Conservation (phyloP, 92 coral and sea anemone species). For the Micromussa lordhowensis region DNA sequence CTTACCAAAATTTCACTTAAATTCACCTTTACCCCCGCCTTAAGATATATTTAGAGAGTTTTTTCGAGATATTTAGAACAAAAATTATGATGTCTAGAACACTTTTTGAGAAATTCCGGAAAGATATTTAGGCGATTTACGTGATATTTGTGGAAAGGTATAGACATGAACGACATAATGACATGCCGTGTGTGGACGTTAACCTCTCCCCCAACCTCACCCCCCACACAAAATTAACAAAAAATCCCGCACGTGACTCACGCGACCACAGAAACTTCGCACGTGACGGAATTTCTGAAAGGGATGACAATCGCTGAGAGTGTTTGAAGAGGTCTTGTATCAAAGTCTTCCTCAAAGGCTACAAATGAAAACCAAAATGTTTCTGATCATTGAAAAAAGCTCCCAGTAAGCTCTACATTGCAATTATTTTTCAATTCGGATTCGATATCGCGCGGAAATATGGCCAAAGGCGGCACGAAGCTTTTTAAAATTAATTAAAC, state of each 20-base stretch:
- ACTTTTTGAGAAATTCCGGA: no score
- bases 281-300: background rate
- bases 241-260: conserved; percentile 4
- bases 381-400: background rate
- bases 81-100: no score
- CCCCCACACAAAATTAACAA: background rate
- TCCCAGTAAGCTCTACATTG: background rate
- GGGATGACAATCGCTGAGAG: background rate
- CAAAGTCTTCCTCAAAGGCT: background rate
- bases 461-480: background rate
- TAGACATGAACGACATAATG: no score
- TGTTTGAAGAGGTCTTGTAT: background rate
- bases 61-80: no score
- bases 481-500: background rate
- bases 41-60: no score
- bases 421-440: background rate
- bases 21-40: no score
- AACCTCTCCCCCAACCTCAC: background rate
- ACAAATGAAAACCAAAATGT: background rate
- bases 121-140: no score
- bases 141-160: no score
- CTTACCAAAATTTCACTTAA: no score
- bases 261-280: background rate
- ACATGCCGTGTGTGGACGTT: no score
- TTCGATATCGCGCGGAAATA: background rate